Base-by-base conservation (phyloP, 2,888 invertebrate genomes). In the Erpobdella octoculata region DNA sequence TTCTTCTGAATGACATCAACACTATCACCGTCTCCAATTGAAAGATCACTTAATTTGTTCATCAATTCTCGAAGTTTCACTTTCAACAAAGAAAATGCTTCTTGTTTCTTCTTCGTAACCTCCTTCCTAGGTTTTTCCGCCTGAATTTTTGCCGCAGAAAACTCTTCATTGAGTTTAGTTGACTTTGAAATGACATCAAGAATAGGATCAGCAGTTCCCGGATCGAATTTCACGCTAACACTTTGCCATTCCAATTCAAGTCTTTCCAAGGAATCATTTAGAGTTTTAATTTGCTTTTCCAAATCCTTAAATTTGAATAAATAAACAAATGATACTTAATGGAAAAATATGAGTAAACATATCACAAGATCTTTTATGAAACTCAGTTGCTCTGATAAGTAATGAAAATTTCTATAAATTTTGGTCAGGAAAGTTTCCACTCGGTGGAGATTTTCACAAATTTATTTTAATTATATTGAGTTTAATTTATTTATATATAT, bases 161-260 rank as follows among this genome's bases (percentile, higher is more conserved):
- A 62, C 62, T 62, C 62, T 5, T 62, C 35, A 28, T 62, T 6
- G 9, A 62, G 62, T 18, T 62, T 62, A n/a, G 28, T 62, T 12
- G 33, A 33, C 25, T 33, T 62, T 35, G 21, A 31, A 28, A 62
- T 6, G 62, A 31, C 62, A 31, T 62, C 62, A 5, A 62, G 25
- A 1, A 35, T 31, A 33, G 62, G 62, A 31, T 62, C 62, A 35
- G 31, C n/a, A 9, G 35, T 35, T 12, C 62, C 62, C n/a, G 62
- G 62, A 33, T 62, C 62, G 33, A 62, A 62, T 31, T 35, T 62
- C 31, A 31, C 62, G 4, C 33, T 35, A 1, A n/a, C n/a, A 31
- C 12, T 31, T 31, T 28, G n/a, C 62, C 62, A 62, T 12, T 62
- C 15, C 31, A 31, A n/a, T 33, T 62, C 62, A 6, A 62, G 3